phyloP scores from a whole-genome alignment of 2,797 vertebrate species.

The Chaunax sp. region DNA sequence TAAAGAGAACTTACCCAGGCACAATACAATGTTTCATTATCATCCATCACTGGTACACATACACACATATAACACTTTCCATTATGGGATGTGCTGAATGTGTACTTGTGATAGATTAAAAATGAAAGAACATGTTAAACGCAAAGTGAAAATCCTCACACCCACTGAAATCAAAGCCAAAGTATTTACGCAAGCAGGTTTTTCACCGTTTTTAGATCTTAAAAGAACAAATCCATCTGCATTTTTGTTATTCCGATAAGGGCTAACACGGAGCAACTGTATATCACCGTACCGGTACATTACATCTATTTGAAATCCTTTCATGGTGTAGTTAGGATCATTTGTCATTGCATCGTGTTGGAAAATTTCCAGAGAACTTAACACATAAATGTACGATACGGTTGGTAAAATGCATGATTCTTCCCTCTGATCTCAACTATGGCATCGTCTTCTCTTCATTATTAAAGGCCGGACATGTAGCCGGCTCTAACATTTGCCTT shows the following conservation, averaged over 20 bases:
- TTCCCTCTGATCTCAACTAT: slow-evolving; percentile 29
- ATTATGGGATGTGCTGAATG: too few relatives aligned
- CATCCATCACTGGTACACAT: background rate
- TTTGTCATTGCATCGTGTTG: background rate
- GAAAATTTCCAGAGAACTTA: background rate
- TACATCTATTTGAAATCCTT: background rate
- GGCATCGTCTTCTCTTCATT: slow-evolving; percentile 26
- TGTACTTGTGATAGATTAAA: too few relatives aligned
- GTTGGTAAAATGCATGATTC: slow-evolving; percentile 23
- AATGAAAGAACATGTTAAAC: slow-evolving; percentile 2
- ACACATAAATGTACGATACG: background rate
- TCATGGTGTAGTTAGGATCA: background rate
- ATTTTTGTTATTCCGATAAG: background rate
- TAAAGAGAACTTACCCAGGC: background rate
- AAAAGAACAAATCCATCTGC: background rate
- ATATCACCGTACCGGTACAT: background rate
- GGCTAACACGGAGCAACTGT: background rate
- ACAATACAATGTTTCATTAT: slow-evolving; percentile 3
- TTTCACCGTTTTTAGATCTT: slow-evolving; percentile 6
- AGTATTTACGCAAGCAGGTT: slow-evolving; percentile 1
- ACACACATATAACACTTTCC: too few relatives aligned
- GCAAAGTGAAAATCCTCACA: background rate
- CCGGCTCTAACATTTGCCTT: background rate
- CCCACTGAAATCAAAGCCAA: slow-evolving; percentile 11
- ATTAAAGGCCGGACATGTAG: slow-evolving; percentile 35